A percentile compares a stretch with the other conserved stretches of the same genome.
phyloP scores from a whole-genome alignment of 2,888 invertebrate genomes.

The Stenotaenia linearis region DNA sequence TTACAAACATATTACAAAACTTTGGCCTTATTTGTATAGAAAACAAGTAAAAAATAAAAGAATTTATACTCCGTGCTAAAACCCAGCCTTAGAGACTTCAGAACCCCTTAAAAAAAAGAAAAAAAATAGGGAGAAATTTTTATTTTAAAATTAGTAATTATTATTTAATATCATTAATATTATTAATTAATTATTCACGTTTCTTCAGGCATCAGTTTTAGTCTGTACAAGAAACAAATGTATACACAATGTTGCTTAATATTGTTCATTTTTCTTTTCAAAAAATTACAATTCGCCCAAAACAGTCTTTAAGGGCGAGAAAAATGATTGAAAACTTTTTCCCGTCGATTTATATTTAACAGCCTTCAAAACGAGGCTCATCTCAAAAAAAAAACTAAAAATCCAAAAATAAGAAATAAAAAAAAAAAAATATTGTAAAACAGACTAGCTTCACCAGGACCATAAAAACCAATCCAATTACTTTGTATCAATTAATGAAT shows the following conservation, averaged over 20 bases:
- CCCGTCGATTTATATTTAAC: background rate
- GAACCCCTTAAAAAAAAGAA: background rate
- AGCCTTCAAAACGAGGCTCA: background rate
- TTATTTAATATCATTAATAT: constrained; percentile 6
- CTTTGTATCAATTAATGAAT: background rate
- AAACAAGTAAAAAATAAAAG: background rate
- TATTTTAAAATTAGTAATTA: constrained; percentile 4
- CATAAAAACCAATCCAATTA: background rate
- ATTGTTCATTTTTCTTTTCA: background rate
- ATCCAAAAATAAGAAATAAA: background rate
- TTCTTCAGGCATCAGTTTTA: constrained; percentile 21
- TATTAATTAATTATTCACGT: constrained; percentile 19
- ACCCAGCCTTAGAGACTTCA: background rate
- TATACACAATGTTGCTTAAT: background rate
- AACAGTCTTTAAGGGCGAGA: background rate
- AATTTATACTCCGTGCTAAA: constrained; percentile 21
- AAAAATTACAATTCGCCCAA: background rate
- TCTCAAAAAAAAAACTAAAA: background rate
- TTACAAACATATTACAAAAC: constrained; percentile 14
- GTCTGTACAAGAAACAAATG: constrained; percentile 26
- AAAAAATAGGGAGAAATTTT: background rate
- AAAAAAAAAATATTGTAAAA: background rate
- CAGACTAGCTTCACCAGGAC: constrained; percentile 22
- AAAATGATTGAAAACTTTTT: background rate
- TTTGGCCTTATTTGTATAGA: background rate